Percentiles rank a stretch among this genome's conserved stretches.
These are phyloP conservation scores for Ophion slaviceki DNA, from an alignment of 2,888 invertebrate genomes.

Conservation along the genomic window DNA sequence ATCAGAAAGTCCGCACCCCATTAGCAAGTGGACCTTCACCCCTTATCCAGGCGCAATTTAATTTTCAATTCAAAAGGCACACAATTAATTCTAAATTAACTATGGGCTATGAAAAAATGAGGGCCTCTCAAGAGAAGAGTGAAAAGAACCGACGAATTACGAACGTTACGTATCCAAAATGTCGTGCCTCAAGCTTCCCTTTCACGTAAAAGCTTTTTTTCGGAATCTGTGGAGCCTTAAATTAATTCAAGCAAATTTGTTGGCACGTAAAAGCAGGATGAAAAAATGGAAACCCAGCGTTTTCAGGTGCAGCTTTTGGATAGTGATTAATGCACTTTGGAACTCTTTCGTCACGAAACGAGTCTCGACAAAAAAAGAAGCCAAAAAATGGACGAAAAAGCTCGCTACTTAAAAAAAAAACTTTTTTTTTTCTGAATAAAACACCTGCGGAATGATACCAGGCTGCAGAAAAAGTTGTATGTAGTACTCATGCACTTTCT, in stretches of 20 bases:
- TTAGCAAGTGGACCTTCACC: no score
- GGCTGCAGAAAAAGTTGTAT: slow-evolving; percentile 36
- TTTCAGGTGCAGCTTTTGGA: neutral
- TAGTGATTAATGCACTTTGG: slow-evolving; percentile 1
- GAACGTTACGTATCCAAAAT: neutral
- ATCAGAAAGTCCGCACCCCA: no score
- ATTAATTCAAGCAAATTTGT: neutral
- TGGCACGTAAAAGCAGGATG: neutral
- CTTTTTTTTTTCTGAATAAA: slow-evolving; percentile 10
- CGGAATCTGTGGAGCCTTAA: neutral
- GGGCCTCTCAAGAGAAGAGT: neutral
- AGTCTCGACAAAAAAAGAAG: neutral
- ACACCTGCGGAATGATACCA: slow-evolving; percentile 28
- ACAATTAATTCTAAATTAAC: neutral
- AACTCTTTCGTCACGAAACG: neutral
- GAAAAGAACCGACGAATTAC: neutral
- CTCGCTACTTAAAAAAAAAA: neutral
- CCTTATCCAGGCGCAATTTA: neutral
- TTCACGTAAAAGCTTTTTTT: neutral
- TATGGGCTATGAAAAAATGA: neutral
- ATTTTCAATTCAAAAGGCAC: neutral
- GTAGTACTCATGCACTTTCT: slow-evolving; percentile 37
- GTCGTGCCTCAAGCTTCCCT: neutral
- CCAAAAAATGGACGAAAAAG: slow-evolving; percentile 4
- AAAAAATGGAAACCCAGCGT: neutral